Percentiles rank a stretch among this genome's conserved stretches.
These are phyloP conservation scores for Macquaria australasica DNA, from an alignment of 2,113 vertebrate genomes.

Conservation along the genomic window DNA sequence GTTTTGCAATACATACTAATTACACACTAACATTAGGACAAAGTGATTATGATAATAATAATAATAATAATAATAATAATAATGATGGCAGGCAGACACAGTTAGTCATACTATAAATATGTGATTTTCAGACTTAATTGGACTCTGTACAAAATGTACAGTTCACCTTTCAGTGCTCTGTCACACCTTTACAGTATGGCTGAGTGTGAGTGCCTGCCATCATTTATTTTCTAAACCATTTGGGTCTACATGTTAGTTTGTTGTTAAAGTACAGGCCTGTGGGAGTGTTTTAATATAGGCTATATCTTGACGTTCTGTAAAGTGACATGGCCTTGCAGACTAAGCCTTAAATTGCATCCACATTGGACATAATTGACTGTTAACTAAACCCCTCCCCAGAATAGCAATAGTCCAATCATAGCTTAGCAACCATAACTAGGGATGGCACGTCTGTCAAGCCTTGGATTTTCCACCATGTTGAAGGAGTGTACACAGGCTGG, in stretches of 20 bases:
- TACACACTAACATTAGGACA: neutral
- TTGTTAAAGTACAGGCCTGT: neutral
- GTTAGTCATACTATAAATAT: neutral
- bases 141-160: neutral
- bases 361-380: neutral
- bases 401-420: neutral
- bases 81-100: neutral
- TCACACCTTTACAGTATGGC: neutral
- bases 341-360: slow-evolving; percentile 2
- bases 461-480: neutral
- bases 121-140: neutral
- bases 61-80: neutral
- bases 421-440: neutral
- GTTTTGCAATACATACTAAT: no score
- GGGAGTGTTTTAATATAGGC: neutral
- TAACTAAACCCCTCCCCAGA: neutral
- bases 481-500: neutral
- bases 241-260: neutral
- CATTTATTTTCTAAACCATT: neutral
- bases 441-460: neutral
- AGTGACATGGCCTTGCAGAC: slow-evolving; percentile 5
- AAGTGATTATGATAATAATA: neutral
- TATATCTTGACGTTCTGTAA: neutral
- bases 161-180: neutral
- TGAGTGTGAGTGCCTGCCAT: neutral